These are phyloP conservation scores for Hydrozoanthus tunicans DNA, from an alignment of 64 coral and sea anemone species.

Conservation along the genomic window DNA sequence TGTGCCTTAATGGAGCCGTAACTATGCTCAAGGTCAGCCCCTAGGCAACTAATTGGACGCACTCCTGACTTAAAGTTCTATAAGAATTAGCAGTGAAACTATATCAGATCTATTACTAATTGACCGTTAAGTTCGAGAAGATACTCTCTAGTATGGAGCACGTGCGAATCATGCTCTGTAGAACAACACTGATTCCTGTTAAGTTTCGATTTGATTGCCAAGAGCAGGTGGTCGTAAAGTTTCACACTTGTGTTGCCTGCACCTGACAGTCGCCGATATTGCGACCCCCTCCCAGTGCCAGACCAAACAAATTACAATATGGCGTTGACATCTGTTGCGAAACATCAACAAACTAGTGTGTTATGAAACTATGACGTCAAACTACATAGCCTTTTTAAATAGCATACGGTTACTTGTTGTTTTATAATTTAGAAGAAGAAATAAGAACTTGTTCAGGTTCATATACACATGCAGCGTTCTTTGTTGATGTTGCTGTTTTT, in stretches of 20 bases:
- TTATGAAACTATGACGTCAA: conserved; percentile 4
- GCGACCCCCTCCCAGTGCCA: background rate
- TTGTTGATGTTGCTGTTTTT: no score
- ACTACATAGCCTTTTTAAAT: background rate
- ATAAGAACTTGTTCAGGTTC: no score
- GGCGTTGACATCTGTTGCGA: background rate
- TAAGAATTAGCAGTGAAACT: no score
- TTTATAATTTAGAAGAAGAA: no score
- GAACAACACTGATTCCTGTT: background rate
- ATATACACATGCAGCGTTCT: no score
- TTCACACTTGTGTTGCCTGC: background rate
- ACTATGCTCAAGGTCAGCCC: no score
- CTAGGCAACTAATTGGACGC: no score
- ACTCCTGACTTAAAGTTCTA: no score
- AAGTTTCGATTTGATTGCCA: background rate
- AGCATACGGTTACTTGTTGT: no score
- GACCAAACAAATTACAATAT: background rate
- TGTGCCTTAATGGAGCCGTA: no score
- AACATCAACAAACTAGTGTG: conserved; percentile 1
- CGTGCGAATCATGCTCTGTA: background rate
- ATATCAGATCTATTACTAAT: no score
- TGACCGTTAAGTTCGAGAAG: background rate
- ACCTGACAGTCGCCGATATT: background rate
- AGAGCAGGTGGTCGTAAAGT: background rate
- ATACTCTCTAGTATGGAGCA: background rate